Base-by-base conservation (phyloP, 2,797 vertebrate genomes). In the Oreonectes daqikongensis region DNA sequence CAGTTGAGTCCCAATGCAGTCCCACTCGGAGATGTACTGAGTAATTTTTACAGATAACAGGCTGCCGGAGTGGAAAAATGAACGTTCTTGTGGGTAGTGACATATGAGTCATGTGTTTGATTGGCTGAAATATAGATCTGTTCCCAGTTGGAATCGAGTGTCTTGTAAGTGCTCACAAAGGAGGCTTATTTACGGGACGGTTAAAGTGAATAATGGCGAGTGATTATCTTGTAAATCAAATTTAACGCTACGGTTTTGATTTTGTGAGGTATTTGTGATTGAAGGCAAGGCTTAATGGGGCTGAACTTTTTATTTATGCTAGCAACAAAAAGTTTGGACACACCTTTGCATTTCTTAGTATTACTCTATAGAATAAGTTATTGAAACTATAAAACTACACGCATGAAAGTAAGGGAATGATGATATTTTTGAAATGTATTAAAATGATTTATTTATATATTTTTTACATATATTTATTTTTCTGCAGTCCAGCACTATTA, bases 21-120 rank as follows among this genome's bases (percentile, higher is more conserved):
- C n/a, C 26, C 60, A 46, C 81, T 80, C 68, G 48, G 68, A 71
- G 70, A 81, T 66, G 53, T 75, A 53, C 77, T 79, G 79, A 81
- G 82, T 70, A 77, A 81, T 81, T 77, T 81, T 80, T 84, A 78
- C 80, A 75, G 75, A 38, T 57, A 65, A 74, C 80, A 79, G 79
- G 46, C 50, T 75, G 63, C 44, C 60, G 52, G 63, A 72, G 67
- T 69, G 76, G 74, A 48, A 77, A 57, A 83, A 79, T 60, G 78
- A 84, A 79, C 71, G 42, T 81, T 84, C 77, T 30, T 44, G 82
- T 83, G 84, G 81, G 84, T 81, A 64, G 72, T 82, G 84, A 87
- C 87, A 87, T 84, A 89, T 90, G 89, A 91, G 82, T 91, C 88
- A 91, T 50, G n/a, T 6, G 81, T 85, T 77, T 86, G 85, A 90